phyloP scores from a whole-genome alignment of 2,797 vertebrate species.

The Limnodromus scolopaceus region DNA sequence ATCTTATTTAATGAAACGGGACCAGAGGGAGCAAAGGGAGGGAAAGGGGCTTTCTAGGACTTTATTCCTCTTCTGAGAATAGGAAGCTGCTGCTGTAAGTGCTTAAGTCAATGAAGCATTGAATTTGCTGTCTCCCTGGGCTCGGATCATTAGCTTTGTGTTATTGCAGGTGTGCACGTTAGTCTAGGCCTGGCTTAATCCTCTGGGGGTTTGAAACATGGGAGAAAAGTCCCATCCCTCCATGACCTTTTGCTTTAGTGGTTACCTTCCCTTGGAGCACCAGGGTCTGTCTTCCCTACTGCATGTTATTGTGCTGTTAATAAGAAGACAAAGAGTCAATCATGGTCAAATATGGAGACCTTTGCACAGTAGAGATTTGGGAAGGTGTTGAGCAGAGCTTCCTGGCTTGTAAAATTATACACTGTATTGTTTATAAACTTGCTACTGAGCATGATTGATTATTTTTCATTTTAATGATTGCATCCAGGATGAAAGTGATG shows the following conservation, averaged over 20 bases:
- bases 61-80: background rate
- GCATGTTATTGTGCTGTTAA: background rate
- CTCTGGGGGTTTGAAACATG: background rate
- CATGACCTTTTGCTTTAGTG: background rate
- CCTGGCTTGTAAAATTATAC: background rate
- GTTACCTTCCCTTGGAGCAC: background rate
- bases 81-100: background rate
- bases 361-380: background rate
- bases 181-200: background rate
- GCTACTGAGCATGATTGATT: background rate
- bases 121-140: conserved; percentile 6
- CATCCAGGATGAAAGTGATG: background rate
- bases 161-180: background rate
- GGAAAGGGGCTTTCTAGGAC: background rate
- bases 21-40: background rate
- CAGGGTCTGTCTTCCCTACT: background rate
- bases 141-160: background rate
- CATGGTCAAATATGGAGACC: background rate
- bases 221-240: background rate
- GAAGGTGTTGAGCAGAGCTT: background rate
- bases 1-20: background rate
- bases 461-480: background rate
- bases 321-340: background rate
- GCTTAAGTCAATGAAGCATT: background rate
- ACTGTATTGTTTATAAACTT: background rate